A percentile compares a stretch with the other conserved stretches of the same genome.
These are phyloP conservation scores for Tenrec ecaudatus DNA, from an alignment of 2,113 vertebrate genomes.

Conservation along the genomic window DNA sequence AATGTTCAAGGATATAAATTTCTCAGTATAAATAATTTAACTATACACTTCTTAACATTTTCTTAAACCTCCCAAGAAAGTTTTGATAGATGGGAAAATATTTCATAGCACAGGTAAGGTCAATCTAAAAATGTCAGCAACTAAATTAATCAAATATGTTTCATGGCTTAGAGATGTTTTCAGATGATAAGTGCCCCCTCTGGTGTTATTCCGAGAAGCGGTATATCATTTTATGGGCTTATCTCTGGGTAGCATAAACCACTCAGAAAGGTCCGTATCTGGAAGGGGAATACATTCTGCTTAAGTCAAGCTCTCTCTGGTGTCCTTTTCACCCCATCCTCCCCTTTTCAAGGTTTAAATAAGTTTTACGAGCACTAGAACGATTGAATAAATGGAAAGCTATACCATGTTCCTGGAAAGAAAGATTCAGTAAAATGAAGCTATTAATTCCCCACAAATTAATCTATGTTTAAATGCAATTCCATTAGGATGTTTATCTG, in stretches of 20 bases:
- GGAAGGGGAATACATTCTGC: conserved; percentile 38
- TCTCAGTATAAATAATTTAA: conserved; percentile 32
- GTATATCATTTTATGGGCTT: conserved; percentile 55
- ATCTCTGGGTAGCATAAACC: conserved; percentile 44
- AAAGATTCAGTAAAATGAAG: not conserved
- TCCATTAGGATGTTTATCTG: not conserved
- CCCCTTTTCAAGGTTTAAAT: not conserved
- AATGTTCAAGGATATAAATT: not conserved
- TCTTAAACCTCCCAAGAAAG: conserved; percentile 28
- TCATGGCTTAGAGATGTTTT: conserved; percentile 60
- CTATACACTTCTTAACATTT: conserved; percentile 42
- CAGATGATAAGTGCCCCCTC: conserved; percentile 51
- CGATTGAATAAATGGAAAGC: conserved; percentile 28
- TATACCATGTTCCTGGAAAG: conserved; percentile 39
- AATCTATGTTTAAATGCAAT: conserved; percentile 1
- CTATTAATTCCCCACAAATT: not conserved
- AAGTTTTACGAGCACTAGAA: conserved; percentile 12
- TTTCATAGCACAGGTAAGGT: conserved; percentile 46
- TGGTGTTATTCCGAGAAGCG: conserved; percentile 52
- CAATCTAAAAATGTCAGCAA: conserved; percentile 47
- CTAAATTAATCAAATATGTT: conserved; percentile 63
- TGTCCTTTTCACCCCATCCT: not conserved
- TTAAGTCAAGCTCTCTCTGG: conserved; percentile 1
- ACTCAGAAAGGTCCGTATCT: conserved; percentile 35
- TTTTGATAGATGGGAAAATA: conserved; percentile 53